Conservation (phyloP, 2,888 invertebrate species). For the Leptinotarsa peninsularis region DNA sequence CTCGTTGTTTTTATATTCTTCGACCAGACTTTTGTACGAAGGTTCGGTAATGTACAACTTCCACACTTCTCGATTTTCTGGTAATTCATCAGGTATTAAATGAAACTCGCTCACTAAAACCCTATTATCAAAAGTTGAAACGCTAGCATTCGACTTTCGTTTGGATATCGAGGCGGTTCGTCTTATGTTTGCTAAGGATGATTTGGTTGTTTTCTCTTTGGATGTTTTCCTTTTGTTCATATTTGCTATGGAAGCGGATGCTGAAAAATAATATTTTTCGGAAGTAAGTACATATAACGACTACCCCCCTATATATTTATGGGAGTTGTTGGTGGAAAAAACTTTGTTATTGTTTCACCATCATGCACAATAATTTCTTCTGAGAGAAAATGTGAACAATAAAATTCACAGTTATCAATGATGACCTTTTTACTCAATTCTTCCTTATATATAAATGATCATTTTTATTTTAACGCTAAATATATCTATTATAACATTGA, state of each 20-base stretch:
- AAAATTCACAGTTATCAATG: too few species aligned
- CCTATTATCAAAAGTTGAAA: neutral
- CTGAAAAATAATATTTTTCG: neutral
- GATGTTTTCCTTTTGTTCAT: conserved; percentile 23
- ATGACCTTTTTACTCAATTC: too few species aligned
- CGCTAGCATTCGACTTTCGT: conserved; percentile 25
- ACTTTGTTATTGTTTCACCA: too few species aligned
- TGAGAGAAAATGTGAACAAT: too few species aligned
- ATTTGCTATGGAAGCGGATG: conserved; percentile 23
- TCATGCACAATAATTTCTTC: too few species aligned
- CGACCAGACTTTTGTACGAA: conserved; percentile 39
- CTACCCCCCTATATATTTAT: too few species aligned
- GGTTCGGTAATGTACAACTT: conserved; percentile 33
- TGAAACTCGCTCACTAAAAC: neutral
- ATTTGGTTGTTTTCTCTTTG: conserved; percentile 1
- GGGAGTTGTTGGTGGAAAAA: too few species aligned
- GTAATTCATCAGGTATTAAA: conserved; percentile 45
- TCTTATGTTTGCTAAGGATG: conserved; percentile 25
- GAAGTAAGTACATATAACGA: too few species aligned
- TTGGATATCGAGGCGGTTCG: conserved; percentile 37
- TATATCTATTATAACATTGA: too few species aligned
- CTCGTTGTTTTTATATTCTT: conserved; percentile 48
- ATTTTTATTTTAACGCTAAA: too few species aligned
- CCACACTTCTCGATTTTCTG: conserved; percentile 49
- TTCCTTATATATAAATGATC: too few species aligned